Evolutionary conservation across 2,797 vertebrate genomes (phyloP).

Genomic region (Nothura maculosa): DNA sequence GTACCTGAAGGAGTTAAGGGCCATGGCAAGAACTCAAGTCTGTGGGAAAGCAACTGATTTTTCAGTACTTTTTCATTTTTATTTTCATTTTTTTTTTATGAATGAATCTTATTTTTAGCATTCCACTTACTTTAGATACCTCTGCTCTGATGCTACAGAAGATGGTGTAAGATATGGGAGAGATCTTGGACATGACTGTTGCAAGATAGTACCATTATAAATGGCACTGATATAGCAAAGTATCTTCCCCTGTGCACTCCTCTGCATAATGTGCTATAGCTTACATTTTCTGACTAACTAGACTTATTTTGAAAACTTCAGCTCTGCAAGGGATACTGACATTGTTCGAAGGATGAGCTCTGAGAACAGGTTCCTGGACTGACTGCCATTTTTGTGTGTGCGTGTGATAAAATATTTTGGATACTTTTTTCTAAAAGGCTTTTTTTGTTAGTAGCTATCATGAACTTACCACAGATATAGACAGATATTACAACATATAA

Average conservation of each 20-base stretch:
- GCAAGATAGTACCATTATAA: slow-evolving; percentile 52
- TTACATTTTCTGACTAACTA: slow-evolving; percentile 1
- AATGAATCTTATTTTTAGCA: slow-evolving; percentile 23
- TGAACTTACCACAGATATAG: background rate
- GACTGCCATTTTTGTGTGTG: background rate
- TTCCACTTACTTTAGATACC: slow-evolving; percentile 65
- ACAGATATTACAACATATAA: background rate
- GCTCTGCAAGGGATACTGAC: background rate
- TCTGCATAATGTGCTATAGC: background rate
- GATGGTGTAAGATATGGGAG: slow-evolving; percentile 47
- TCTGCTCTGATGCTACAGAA: slow-evolving; percentile 57
- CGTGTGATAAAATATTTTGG: background rate
- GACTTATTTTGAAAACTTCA: slow-evolving; percentile 11
- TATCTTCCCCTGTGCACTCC: slow-evolving; percentile 22
- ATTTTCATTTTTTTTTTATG: no score
- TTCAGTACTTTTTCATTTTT: background rate
- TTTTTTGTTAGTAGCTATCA: background rate
- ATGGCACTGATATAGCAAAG: slow-evolving; percentile 35
- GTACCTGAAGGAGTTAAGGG: background rate
- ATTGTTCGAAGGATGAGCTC: background rate
- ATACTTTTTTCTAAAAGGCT: background rate
- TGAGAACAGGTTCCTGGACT: background rate
- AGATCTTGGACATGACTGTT: slow-evolving; percentile 66
- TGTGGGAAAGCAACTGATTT: slow-evolving; percentile 44
- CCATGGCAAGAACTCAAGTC: background rate